These are phyloP conservation scores for Whitmania pigra DNA, from an alignment of 1,140 invertebrate genomes.

Conservation along the genomic window DNA sequence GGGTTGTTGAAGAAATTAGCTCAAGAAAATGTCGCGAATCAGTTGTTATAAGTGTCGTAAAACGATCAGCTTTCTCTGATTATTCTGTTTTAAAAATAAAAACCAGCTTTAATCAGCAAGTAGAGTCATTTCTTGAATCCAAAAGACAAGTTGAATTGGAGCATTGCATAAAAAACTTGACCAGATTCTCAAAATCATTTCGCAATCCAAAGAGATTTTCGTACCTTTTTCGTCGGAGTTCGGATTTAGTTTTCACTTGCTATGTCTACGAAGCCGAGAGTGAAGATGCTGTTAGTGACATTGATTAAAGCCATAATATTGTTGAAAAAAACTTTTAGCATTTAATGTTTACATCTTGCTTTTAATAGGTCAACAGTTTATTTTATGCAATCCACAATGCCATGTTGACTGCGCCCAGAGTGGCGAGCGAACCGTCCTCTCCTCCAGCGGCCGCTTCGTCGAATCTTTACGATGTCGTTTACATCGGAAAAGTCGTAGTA, in stretches of 20 bases:
- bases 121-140: too few species aligned
- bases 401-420: not conserved
- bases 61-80: too few species aligned
- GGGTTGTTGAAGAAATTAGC: slow-evolving; percentile 12
- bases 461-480: slow-evolving; percentile 57
- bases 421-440: not conserved
- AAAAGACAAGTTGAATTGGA: not conserved
- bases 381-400: slow-evolving; percentile 13
- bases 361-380: not conserved
- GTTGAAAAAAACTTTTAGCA: too few species aligned
- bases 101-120: too few species aligned
- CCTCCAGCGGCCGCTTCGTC: not conserved
- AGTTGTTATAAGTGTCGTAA: too few species aligned
- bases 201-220: not conserved
- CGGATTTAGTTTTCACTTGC: slow-evolving; percentile 1
- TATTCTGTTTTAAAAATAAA: too few species aligned
- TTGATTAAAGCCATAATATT: not conserved
- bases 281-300: not conserved
- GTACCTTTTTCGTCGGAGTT: not conserved
- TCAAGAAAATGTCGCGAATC: too few species aligned
- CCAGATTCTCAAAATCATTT: slow-evolving; percentile 5
- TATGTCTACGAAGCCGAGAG: not conserved
- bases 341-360: too few species aligned
- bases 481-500: slow-evolving; percentile 73
- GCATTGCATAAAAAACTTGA: slow-evolving; percentile 7